Evolutionary conservation across 2,888 invertebrate genomes (phyloP).

Genomic region (Morinoia aosen): DNA sequence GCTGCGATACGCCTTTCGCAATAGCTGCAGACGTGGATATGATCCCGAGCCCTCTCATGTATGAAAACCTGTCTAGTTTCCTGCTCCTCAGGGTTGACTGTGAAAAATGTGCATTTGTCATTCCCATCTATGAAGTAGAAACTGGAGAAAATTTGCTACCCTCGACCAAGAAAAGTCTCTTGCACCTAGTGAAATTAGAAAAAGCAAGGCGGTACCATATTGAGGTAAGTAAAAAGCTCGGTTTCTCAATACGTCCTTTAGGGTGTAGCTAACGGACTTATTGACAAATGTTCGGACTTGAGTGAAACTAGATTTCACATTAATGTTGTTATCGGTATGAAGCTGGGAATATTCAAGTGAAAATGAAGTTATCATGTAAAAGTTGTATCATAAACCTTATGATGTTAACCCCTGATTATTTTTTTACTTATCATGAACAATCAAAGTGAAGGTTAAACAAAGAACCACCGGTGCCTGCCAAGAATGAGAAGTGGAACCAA

Average conservation of each 20-base stretch:
- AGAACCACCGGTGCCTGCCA: no score
- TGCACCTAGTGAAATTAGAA: slow-evolving; percentile 61
- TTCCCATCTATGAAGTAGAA: slow-evolving; percentile 69
- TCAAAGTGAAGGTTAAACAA: background rate
- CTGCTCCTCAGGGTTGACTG: slow-evolving; percentile 59
- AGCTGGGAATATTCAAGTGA: background rate
- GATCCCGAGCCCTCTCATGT: slow-evolving; percentile 66
- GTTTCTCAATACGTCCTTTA: background rate
- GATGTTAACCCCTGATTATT: background rate
- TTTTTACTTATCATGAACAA: background rate
- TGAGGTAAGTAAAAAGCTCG: slow-evolving; percentile 51
- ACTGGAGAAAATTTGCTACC: slow-evolving; percentile 67
- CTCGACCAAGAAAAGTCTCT: slow-evolving; percentile 68
- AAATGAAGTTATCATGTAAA: background rate
- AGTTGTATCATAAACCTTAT: background rate
- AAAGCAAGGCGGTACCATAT: slow-evolving; percentile 61
- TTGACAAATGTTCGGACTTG: no score
- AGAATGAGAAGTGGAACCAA: no score
- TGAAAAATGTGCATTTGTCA: slow-evolving; percentile 69
- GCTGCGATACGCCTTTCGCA: slow-evolving; percentile 68
- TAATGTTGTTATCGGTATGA: background rate
- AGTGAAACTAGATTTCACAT: background rate
- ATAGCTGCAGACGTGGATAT: slow-evolving; percentile 69
- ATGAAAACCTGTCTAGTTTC: slow-evolving; percentile 62
- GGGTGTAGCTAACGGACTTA: no score